Conservation (phyloP, 2,797 vertebrate species). For the Tinamus major region DNA sequence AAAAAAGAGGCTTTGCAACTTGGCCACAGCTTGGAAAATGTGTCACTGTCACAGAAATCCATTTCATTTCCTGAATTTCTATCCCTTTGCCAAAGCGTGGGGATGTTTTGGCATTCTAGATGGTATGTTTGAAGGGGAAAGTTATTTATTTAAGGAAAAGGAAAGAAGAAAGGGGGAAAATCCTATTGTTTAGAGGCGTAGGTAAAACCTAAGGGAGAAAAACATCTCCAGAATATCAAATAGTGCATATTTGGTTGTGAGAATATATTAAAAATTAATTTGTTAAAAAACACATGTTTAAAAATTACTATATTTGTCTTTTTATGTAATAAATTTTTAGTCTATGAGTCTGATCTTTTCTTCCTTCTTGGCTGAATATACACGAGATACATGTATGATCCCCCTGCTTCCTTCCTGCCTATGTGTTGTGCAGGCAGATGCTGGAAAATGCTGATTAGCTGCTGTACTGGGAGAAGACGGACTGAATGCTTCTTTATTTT, state of each 20-base stretch:
- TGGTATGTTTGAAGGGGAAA: neutral
- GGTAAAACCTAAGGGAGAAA: neutral
- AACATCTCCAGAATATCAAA: neutral
- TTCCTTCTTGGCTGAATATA: neutral
- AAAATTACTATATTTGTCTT: neutral
- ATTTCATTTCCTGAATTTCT: neutral
- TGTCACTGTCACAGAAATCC: neutral
- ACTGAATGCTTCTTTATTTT: neutral
- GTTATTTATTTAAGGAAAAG: neutral
- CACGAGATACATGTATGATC: neutral
- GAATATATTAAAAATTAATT: neutral
- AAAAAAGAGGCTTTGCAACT: neutral
- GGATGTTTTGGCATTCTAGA: neutral
- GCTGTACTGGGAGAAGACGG: neutral
- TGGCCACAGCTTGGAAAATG: neutral
- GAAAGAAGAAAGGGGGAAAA: neutral
- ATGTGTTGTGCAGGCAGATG: neutral
- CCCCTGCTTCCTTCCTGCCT: neutral
- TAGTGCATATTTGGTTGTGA: neutral
- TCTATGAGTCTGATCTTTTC: neutral
- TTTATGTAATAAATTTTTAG: neutral
- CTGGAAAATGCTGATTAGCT: neutral
- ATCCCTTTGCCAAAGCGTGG: neutral
- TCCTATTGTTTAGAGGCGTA: neutral
- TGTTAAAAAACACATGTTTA: neutral